These are phyloP conservation scores for Podarcis cretensis DNA, from an alignment of 2,113 vertebrate genomes.

Conservation along the genomic window DNA sequence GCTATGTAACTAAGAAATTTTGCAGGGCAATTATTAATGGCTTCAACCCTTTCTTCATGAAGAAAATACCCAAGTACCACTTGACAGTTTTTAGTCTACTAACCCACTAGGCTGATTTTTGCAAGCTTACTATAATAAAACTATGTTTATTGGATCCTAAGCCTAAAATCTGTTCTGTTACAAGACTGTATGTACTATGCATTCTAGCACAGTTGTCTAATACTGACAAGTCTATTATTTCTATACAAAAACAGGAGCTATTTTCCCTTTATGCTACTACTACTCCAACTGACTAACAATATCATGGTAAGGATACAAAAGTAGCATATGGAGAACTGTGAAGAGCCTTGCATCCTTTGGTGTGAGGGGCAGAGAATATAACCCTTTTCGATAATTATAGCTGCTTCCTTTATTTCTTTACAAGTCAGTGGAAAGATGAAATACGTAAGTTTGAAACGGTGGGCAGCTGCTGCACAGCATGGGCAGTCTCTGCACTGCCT, in stretches of 20 bases:
- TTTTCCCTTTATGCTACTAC: neutral
- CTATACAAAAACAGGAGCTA: neutral
- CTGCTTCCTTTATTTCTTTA: neutral
- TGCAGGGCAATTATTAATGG: slow-evolving; percentile 9
- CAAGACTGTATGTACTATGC: neutral
- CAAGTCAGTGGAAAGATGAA: neutral
- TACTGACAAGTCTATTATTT: neutral
- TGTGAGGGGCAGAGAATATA: neutral
- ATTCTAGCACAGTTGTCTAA: neutral
- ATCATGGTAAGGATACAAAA: neutral
- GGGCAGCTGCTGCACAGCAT: neutral
- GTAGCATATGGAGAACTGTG: neutral
- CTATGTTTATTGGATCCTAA: neutral
- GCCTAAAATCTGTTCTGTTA: neutral
- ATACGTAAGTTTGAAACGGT: neutral
- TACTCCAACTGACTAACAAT: neutral
- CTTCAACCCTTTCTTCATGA: slow-evolving; percentile 3
- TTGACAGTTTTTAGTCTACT: neutral
- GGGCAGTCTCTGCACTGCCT: neutral
- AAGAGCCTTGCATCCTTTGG: neutral
- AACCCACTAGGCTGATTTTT: neutral
- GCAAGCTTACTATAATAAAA: neutral
- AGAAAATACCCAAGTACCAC: neutral
- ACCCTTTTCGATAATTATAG: neutral
- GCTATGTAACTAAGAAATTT: accelerated